phyloP scores from a whole-genome alignment of 2,113 vertebrate species.

The Sorex araneus region DNA sequence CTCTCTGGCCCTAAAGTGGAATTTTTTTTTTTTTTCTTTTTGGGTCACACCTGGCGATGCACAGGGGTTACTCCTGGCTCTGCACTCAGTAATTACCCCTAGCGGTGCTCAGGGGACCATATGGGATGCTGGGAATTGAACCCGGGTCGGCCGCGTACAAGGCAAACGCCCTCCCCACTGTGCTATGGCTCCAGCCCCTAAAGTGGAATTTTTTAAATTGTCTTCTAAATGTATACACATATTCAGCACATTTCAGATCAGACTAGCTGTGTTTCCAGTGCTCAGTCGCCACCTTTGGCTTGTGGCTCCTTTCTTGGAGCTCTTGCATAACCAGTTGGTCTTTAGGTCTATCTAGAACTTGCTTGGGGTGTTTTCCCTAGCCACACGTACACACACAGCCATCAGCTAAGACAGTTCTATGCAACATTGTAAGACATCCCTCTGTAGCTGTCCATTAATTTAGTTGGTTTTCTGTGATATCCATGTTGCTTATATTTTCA shows the following conservation, averaged over 20 bases:
- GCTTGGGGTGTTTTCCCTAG: constrained; percentile 8
- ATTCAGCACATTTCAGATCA: not conserved
- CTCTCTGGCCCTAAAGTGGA: too few relatives aligned
- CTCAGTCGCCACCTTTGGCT: not conserved
- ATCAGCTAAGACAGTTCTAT: not conserved
- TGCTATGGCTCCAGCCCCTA: too few relatives aligned
- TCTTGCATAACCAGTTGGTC: not conserved
- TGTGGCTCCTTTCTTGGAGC: not conserved
- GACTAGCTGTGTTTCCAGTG: not conserved
- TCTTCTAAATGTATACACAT: not conserved
- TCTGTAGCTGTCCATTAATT: constrained; percentile 12
- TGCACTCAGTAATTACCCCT: too few relatives aligned
- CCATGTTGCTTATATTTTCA: not conserved
- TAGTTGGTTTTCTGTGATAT: not conserved
- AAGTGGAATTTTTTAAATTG: too few relatives aligned
- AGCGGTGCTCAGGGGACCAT: too few relatives aligned
- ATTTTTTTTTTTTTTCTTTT: too few relatives aligned
- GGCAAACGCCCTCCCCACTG: too few relatives aligned
- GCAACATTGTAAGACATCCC: not conserved
- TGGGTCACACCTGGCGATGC: too few relatives aligned
- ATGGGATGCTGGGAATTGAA: too few relatives aligned
- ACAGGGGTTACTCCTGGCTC: too few relatives aligned
- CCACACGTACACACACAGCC: not conserved
- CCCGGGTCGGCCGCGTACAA: too few relatives aligned
- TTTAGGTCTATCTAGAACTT: constrained; percentile 5